Conservation (phyloP, 2,113 vertebrate genomes). For the Toxotes chatareus region DNA sequence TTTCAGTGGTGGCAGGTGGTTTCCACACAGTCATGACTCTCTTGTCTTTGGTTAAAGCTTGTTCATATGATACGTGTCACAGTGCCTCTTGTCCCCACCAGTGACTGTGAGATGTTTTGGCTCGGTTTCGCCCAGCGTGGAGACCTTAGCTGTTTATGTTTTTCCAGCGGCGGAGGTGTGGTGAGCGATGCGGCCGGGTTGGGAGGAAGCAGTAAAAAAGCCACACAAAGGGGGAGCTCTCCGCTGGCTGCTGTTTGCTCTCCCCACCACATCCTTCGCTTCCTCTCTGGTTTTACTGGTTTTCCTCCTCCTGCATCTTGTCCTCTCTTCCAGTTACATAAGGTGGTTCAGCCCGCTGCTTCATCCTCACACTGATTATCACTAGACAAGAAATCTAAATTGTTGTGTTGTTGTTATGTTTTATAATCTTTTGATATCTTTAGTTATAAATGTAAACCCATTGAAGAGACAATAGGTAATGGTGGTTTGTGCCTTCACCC, state of each 20-base stretch:
- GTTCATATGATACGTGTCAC: constrained; percentile 23
- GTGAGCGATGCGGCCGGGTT: constrained; percentile 56
- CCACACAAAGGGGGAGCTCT: constrained; percentile 61
- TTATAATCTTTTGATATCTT: no score
- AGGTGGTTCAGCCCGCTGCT: background rate
- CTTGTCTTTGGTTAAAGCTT: background rate
- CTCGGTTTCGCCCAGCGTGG: background rate
- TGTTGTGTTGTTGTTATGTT: no score
- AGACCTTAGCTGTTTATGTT: constrained; percentile 61
- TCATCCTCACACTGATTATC: no score
- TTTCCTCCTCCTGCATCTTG: constrained; percentile 21
- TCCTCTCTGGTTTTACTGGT: constrained; percentile 51
- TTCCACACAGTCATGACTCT: no score
- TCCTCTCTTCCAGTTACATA: constrained; percentile 31
- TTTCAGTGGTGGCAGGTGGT: background rate
- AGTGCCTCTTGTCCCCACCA: constrained; percentile 4
- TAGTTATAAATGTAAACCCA: no score
- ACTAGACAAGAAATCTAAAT: no score
- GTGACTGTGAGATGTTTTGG: constrained; percentile 35
- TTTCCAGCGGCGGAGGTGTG: constrained; percentile 58
- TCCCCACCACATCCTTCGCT: constrained; percentile 76
- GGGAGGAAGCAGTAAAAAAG: constrained; percentile 74
- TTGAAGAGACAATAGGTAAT: background rate
- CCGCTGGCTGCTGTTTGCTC: constrained; percentile 60
- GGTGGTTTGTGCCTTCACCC: background rate